phyloP scores from a whole-genome alignment of 2,888 invertebrate genomes.

The Orchesella flavescens region DNA sequence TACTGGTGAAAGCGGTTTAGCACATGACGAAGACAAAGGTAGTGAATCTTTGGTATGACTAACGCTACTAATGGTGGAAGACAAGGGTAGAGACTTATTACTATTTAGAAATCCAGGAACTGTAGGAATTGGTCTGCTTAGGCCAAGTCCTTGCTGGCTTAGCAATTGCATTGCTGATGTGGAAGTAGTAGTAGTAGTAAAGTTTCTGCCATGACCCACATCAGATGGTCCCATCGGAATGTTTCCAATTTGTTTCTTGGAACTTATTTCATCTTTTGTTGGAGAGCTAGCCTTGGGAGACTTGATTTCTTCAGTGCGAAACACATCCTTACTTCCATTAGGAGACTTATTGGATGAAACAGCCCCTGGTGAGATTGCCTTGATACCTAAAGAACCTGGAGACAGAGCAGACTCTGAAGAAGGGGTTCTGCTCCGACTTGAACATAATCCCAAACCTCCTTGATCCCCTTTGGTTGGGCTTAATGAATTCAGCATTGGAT shows the following conservation, averaged over 20 bases:
- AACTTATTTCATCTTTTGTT: constrained; percentile 41
- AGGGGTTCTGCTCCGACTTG: constrained; percentile 57
- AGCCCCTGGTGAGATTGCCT: constrained; percentile 43
- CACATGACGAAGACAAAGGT: background rate
- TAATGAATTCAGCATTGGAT: constrained; percentile 56
- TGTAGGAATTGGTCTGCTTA: constrained; percentile 55
- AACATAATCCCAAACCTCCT: constrained; percentile 23
- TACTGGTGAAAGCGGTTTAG: constrained; percentile 23
- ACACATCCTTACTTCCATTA: constrained; percentile 43
- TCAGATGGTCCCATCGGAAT: constrained; percentile 54
- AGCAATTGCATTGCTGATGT: background rate
- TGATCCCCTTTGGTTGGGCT: constrained; percentile 60
- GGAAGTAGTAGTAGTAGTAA: constrained; percentile 1
- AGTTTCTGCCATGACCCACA: constrained; percentile 49
- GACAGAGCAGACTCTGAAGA: constrained; percentile 56
- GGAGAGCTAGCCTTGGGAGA: constrained; percentile 44
- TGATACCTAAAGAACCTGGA: constrained; percentile 12
- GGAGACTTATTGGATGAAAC: constrained; percentile 38
- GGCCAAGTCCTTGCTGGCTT: constrained; percentile 23
- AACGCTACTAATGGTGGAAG: background rate
- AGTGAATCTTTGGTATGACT: constrained; percentile 38
- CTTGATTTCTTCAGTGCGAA: constrained; percentile 34
- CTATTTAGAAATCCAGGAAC: constrained; percentile 55
- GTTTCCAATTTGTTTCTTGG: constrained; percentile 59
- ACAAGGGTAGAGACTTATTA: background rate